phyloP scores from a whole-genome alignment of 2,888 invertebrate genomes.

The Phorcus lineatus region DNA sequence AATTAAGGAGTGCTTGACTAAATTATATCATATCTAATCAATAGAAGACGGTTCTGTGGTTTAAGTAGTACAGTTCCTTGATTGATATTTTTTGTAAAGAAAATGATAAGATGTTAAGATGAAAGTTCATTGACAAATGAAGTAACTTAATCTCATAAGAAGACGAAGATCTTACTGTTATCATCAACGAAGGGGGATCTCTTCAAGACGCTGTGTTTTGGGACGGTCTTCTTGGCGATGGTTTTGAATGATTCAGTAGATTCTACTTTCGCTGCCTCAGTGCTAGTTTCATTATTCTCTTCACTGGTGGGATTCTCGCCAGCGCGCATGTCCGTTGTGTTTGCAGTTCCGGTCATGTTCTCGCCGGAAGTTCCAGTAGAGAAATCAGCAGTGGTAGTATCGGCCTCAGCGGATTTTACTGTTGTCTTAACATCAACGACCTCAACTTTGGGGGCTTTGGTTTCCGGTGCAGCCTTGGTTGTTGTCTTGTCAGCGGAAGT shows the following conservation, averaged over 20 bases:
- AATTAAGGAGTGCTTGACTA: too few species aligned
- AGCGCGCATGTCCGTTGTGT: slow-evolving; percentile 19
- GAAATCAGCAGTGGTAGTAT: not conserved
- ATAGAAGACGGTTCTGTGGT: too few species aligned
- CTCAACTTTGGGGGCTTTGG: not conserved
- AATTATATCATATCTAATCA: too few species aligned
- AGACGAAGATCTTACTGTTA: not conserved
- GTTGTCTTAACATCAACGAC: not conserved
- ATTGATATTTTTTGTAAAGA: too few species aligned
- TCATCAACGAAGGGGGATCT: slow-evolving; percentile 7
- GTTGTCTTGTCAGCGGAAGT: not conserved
- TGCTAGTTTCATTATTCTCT: slow-evolving; percentile 4
- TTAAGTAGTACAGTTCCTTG: too few species aligned
- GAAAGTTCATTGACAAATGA: too few species aligned
- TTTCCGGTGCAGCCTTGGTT: not conserved
- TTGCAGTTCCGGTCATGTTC: not conserved
- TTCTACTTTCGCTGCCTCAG: not conserved
- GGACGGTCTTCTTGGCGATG: not conserved
- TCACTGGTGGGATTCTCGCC: not conserved
- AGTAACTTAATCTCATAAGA: not conserved
- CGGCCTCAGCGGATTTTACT: not conserved
- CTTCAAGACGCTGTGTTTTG: slow-evolving; percentile 3
- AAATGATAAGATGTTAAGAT: too few species aligned
- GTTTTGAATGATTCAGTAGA: not conserved
- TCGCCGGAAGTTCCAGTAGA: not conserved